Evolutionary conservation across 1,140 invertebrate genomes (phyloP).

Genomic region (Drosophila albomicans): DNA sequence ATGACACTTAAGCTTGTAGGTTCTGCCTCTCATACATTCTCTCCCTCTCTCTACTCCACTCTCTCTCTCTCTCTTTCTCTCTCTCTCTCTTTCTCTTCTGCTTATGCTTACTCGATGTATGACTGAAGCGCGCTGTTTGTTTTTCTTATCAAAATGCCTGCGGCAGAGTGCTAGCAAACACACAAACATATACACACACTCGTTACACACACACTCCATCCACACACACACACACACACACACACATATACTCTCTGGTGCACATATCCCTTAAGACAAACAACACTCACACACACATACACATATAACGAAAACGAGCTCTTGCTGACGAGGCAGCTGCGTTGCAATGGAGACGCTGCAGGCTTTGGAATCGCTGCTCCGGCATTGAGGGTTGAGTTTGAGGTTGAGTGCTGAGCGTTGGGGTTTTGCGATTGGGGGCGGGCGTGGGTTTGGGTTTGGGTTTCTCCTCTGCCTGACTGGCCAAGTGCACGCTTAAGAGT

Average conservation of each 20-base stretch:
- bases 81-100: not conserved
- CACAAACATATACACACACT: constrained; percentile 35
- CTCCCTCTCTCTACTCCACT: not conserved
- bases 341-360: constrained; percentile 24
- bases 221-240: constrained; percentile 26
- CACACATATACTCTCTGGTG: constrained; percentile 32
- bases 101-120: constrained; percentile 21
- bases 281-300: constrained; percentile 64
- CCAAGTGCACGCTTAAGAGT: constrained; percentile 81
- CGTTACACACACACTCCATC: constrained; percentile 6
- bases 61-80: constrained; percentile 6
- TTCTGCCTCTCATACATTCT: not conserved
- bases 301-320: constrained; percentile 53
- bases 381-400: not conserved
- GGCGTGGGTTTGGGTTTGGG: not conserved
- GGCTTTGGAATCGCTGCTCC: constrained; percentile 9
- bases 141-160: constrained; percentile 83
- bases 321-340: constrained; percentile 48
- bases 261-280: constrained; percentile 82
- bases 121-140: constrained; percentile 64
- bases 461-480: constrained; percentile 45
- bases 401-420: constrained; percentile 6
- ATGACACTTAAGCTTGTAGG: constrained; percentile 75
- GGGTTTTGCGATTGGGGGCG: not conserved
- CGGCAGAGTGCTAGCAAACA: constrained; percentile 77